Base-by-base conservation (phyloP, 2,797 vertebrate species). In the Enteromius trimaculatus region DNA sequence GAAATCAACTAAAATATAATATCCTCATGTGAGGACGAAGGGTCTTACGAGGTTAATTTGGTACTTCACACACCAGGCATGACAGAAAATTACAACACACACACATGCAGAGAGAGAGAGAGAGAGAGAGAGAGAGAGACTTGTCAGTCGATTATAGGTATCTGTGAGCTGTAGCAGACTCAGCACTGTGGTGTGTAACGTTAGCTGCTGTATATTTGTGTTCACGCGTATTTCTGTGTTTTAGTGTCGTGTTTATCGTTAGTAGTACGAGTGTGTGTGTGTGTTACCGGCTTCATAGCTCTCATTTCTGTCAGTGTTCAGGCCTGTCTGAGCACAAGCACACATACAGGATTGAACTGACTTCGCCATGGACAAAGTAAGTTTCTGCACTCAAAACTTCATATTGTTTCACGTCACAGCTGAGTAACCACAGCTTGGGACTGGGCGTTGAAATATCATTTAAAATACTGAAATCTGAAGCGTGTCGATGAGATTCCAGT, bases 301-400 rank as follows among this genome's bases (percentile, higher is more conserved):
- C 31, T 39, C 11, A 37, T 68, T 39, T 53, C 47, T 66, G 60
- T 47, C 29, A 58, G 66, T 62, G 65, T 78, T 64, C 42, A 71
- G 65, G 65, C 53, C 82, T 78, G 82, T 60, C 49, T 83, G 82
- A 62, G 29, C 29, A 75, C 44, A 65, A 75, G 62, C 66, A 80
- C 19, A n/a, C 1, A 10, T 7, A 51, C 42, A 62, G 53, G 42
- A 51, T 42, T 79, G 75, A 39, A 39, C 75, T 62, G 53, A 11
- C 47, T 53, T 47, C 68, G 87, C 42, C 37, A 88, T 88, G 88
- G 88, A 88, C 55, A 88, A 88, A 86, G 88, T 88, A 84, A 87
- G 85, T 86, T 58, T 60, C 9, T 31, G 11, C 5, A 1, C 19
- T 58, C 7, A n/a, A 23, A 39, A 44, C 51, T 34, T 9, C 0